phyloP scores from a whole-genome alignment of 2,113 vertebrate genomes.

The Phocoena sinus region DNA sequence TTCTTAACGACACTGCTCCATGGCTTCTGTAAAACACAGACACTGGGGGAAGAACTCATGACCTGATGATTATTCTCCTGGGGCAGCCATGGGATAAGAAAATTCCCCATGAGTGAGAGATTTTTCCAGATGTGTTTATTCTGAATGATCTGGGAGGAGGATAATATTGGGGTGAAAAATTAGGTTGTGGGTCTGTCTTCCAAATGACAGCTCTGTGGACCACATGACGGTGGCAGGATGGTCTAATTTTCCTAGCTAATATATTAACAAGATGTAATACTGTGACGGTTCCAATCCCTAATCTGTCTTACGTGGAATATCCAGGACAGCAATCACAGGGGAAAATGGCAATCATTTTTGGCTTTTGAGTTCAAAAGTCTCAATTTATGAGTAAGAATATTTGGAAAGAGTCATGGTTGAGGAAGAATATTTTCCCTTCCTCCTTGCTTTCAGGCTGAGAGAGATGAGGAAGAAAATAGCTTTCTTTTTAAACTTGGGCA shows the following conservation, averaged over 20 bases:
- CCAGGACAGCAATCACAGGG: neutral
- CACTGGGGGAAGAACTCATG: no score
- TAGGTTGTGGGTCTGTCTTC: neutral
- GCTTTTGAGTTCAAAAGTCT: neutral
- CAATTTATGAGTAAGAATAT: neutral
- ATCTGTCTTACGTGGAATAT: neutral
- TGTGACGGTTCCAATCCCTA: neutral
- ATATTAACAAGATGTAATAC: neutral
- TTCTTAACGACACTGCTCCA: neutral
- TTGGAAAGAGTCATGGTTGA: neutral
- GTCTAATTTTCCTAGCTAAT: neutral
- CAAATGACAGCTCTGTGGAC: neutral
- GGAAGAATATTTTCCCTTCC: neutral
- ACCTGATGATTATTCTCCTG: neutral
- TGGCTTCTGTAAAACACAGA: neutral
- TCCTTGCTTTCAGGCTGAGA: neutral
- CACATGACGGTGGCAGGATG: neutral
- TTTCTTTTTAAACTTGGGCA: neutral
- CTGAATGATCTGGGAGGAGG: neutral
- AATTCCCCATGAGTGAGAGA: neutral
- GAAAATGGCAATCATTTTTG: neutral
- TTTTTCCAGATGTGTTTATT: neutral
- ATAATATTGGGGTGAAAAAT: neutral
- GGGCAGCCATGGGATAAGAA: rapidly evolving
- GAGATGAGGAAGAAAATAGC: neutral